Base-by-base conservation (phyloP, 2,113 vertebrate genomes). In the Varanus salvator region DNA sequence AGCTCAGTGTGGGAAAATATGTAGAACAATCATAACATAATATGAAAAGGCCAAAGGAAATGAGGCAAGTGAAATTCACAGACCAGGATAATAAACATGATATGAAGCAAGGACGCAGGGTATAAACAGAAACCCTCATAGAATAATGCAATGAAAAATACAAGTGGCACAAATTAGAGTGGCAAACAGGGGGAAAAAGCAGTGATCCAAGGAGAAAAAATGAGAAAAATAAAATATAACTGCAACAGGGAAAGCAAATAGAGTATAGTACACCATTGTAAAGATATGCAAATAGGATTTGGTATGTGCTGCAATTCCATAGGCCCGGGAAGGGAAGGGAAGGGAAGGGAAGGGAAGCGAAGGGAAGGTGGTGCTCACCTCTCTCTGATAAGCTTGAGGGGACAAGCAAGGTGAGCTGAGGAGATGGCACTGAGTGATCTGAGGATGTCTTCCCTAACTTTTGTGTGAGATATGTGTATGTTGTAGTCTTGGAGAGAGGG, bases 61-160 rank as follows among this genome's bases (percentile, higher is more conserved):
- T 90, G 88, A 96, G 80, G 84, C 83, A 95, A 90, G 85, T 64
- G 27, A 80, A 84, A 84, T 90, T 93, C 90, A 91, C 0, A 4
- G 52, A 71, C 29, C 31, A 4, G 0, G 80, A 87, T 77, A 92
- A 54, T n/a, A 57, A 92, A 93, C 91, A 92, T 89, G 90, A 91
- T 72, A 93, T 89, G 94, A 93, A 96, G 90, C 72, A 95, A 95
- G 91, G 92, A 93, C 92, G 86, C 44, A 0, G 0, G 60, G 25
- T 92, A 92, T 80, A 94, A 93, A 92, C 89, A 87, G 84, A 91
- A 91, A 69, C 52, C 64, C 27, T 29, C 87, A 84, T 91, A 95
- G 94, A 93, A 93, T 3, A 91, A 66, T 48, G 54, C 80, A 93
- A 87, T 66, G 91, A 91, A 91, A 78, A 93, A 50, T 27, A 34